Conservation (phyloP, 1,140 invertebrate genomes). For the Mactra quadrangularis region DNA sequence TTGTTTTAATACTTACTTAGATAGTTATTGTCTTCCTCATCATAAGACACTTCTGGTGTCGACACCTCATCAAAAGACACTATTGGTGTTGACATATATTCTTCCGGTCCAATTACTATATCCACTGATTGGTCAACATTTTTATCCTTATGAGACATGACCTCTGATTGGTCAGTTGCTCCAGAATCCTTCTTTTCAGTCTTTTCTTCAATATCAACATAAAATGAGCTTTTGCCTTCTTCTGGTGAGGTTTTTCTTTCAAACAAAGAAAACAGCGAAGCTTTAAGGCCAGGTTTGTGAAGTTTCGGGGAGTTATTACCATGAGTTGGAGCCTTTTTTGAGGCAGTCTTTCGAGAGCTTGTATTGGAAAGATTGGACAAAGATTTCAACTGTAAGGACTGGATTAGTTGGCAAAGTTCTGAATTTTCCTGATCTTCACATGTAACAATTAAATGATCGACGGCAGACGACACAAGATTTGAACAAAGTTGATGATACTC, state of each 20-base stretch:
- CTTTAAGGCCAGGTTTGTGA: constrained; percentile 66
- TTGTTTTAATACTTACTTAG: too few species aligned
- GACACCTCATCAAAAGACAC: too few species aligned
- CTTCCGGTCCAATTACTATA: too few species aligned
- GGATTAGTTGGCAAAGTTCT: constrained; percentile 65
- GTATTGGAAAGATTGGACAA: constrained; percentile 62
- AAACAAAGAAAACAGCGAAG: constrained; percentile 77
- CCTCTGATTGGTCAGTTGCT: constrained; percentile 33
- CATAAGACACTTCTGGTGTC: too few species aligned
- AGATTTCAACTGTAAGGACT: constrained; percentile 65
- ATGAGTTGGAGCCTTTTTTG: constrained; percentile 62
- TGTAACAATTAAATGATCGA: constrained; percentile 67
- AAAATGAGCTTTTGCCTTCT: constrained; percentile 75
- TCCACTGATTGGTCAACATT: constrained; percentile 64
- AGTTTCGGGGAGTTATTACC: constrained; percentile 63
- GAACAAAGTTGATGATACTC: constrained; percentile 78
- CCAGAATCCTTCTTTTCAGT: constrained; percentile 14
- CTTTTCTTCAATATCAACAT: constrained; percentile 69
- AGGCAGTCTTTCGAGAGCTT: constrained; percentile 13
- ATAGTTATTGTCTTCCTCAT: too few species aligned
- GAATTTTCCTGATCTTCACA: constrained; percentile 65
- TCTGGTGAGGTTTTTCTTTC: constrained; percentile 74
- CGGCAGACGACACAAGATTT: constrained; percentile 68
- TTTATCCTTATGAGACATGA: not conserved
- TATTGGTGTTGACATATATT: too few species aligned